Evolutionary conservation across 2,888 invertebrate species (phyloP).

Genomic region (Pterostichus niger): DNA sequence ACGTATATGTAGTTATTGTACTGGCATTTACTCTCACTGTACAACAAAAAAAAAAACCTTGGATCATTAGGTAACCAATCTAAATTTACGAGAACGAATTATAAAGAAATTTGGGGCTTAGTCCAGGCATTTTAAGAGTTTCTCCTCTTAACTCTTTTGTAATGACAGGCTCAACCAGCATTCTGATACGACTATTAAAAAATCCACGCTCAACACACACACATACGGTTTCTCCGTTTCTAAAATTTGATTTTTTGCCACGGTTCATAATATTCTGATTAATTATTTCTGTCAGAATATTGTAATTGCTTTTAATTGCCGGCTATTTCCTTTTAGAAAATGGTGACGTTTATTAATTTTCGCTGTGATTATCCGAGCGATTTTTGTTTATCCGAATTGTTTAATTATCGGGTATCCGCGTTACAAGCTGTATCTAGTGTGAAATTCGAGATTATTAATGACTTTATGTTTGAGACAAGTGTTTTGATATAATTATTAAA

Average conservation of each 20-base stretch:
- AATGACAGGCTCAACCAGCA: constrained; percentile 71
- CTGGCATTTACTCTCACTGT: constrained; percentile 41
- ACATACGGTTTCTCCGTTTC: constrained; percentile 33
- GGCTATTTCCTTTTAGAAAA: constrained; percentile 6
- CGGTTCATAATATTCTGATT: background rate
- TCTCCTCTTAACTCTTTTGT: constrained; percentile 75
- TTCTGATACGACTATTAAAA: constrained; percentile 26
- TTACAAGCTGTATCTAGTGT: background rate
- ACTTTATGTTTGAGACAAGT: background rate
- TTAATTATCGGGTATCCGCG: constrained; percentile 20
- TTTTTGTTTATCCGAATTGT: constrained; percentile 24
- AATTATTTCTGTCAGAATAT: constrained; percentile 31
- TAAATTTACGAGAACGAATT: constrained; percentile 72
- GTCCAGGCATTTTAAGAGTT: constrained; percentile 72
- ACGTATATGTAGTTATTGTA: constrained; percentile 10
- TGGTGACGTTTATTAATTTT: constrained; percentile 29
- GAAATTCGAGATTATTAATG: constrained; percentile 1
- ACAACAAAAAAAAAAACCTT: constrained; percentile 50
- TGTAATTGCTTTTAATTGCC: constrained; percentile 38
- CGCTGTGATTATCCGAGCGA: background rate
- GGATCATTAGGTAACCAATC: constrained; percentile 65
- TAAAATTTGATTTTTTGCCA: constrained; percentile 40
- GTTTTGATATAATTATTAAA: constrained; percentile 32
- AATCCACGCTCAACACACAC: background rate
- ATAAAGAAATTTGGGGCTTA: constrained; percentile 76